Evolutionary conservation across 2,113 vertebrate species (phyloP).

Genomic region (Camelus dromedarius): DNA sequence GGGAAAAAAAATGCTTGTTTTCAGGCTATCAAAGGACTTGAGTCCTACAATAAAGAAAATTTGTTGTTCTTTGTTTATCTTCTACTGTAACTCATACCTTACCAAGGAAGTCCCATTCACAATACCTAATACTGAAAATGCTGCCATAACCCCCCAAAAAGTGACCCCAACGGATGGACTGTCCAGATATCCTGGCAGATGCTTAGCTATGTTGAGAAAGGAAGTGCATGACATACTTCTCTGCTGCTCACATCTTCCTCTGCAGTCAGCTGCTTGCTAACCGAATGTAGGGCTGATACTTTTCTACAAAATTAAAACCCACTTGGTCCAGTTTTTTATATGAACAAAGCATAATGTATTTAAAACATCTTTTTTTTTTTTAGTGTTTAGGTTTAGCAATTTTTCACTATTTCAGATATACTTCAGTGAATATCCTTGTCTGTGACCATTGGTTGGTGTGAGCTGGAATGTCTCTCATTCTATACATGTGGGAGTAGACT

Average conservation of each 20-base stretch:
- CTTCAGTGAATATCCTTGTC: neutral
- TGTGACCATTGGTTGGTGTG: neutral
- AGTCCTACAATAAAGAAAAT: neutral
- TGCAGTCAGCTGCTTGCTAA: neutral
- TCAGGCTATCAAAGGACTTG: neutral
- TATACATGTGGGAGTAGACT: neutral
- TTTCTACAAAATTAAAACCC: neutral
- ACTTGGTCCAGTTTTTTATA: neutral
- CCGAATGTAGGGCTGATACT: neutral
- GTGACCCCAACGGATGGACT: neutral
- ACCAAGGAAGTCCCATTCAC: neutral
- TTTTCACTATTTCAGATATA: neutral
- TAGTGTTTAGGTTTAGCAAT: neutral
- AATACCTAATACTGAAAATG: neutral
- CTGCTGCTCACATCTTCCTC: neutral
- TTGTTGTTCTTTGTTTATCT: neutral
- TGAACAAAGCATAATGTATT: neutral
- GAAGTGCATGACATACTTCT: neutral
- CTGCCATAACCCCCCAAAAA: neutral
- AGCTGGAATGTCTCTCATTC: neutral
- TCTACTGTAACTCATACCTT: neutral
- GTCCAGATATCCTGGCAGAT: neutral
- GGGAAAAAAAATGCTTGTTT: neutral
- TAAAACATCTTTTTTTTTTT: neutral
- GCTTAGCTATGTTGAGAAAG: neutral